Evolutionary conservation across 2,113 vertebrate genomes (phyloP), one percentile per base, ranked within the genome.

Genomic region (Odontophorus gujanensis): DNA sequence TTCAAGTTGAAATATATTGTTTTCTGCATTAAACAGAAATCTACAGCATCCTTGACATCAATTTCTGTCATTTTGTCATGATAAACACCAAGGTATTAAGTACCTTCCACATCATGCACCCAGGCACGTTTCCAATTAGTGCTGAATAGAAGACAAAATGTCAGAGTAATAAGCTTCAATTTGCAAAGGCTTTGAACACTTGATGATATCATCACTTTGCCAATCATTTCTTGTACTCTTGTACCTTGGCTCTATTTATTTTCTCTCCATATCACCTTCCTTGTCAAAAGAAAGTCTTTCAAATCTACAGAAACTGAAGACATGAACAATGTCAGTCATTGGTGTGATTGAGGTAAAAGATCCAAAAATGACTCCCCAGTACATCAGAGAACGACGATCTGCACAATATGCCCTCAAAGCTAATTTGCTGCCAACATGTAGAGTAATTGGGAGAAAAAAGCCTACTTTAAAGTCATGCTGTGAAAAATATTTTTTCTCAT

Each of bases 131-230:
- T 97, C 96, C 96, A 97, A 96, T 97, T 97, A 97, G 96, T 57
- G 77, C 93, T 62, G 95, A 96, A 96, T 81, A 53, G 93, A 96
- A 90, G 96, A 96, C 95, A 95, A 96, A 97, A 96, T 95, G 96
- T 97, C 93, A 96, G 80, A 65, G 87, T 97, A 97, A 96, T 97
- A 95, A 95, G 96, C 95, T 94, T 97, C 95, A 96, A 96, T 96
- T 96, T 96, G 95, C 97, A 97, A 94, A 92, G 36, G 47, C 98
- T 98, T 98, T 98, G 97, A 98, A 98, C 98, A 92, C 76, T 40
- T 93, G 94, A 97, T 97, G 97, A 97, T 96, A 97, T 98, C 97
- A 97, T 95, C 96, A 97, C 97, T 98, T 98, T 97, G 98, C 97
- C 97, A 97, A 97, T 98, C 98, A 97, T 74, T 81, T 86, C 94